phyloP scores from a whole-genome alignment of 2,113 vertebrate genomes.

The Zosterops hypoxanthus region DNA sequence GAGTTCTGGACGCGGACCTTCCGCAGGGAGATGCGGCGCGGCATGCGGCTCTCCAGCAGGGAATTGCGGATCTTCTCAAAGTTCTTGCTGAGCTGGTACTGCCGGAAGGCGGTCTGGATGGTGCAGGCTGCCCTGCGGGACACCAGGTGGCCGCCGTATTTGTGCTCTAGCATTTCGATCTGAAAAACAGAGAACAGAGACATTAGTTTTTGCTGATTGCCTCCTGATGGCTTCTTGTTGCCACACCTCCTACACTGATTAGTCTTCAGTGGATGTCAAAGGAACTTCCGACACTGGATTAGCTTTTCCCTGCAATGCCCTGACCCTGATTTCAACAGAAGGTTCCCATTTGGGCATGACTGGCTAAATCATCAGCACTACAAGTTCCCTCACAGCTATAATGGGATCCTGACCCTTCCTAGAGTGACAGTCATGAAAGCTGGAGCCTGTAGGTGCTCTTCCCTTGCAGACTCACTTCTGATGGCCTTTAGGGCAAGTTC shows the following conservation, averaged over 20 bases:
- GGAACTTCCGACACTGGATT: neutral
- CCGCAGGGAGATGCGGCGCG: constrained; percentile 92
- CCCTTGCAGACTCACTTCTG: neutral
- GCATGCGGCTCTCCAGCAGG: constrained; percentile 92
- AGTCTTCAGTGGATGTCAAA: neutral
- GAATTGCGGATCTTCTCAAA: constrained; percentile 99
- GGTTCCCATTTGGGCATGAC: neutral
- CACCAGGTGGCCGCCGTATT: constrained; percentile 94
- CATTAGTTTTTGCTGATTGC: neutral
- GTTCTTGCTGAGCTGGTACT: constrained; percentile 99
- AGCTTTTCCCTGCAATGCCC: neutral
- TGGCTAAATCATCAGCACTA: neutral
- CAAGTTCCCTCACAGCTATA: neutral
- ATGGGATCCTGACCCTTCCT: neutral
- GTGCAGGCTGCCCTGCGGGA: constrained; percentile 94
- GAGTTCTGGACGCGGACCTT: constrained; percentile 88
- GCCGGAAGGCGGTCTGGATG: constrained; percentile 97
- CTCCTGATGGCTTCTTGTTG: neutral
- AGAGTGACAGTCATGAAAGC: neutral
- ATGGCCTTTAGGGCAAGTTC: neutral
- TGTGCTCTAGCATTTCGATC: constrained; percentile 99
- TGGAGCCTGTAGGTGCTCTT: neutral
- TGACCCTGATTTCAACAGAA: neutral
- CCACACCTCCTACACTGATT: neutral
- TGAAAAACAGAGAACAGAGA: constrained; percentile 63